A percentile compares a stretch with the other conserved stretches of the same genome.
Conservation (phyloP, 2,113 vertebrate species). For the Callionymus lyra region DNA sequence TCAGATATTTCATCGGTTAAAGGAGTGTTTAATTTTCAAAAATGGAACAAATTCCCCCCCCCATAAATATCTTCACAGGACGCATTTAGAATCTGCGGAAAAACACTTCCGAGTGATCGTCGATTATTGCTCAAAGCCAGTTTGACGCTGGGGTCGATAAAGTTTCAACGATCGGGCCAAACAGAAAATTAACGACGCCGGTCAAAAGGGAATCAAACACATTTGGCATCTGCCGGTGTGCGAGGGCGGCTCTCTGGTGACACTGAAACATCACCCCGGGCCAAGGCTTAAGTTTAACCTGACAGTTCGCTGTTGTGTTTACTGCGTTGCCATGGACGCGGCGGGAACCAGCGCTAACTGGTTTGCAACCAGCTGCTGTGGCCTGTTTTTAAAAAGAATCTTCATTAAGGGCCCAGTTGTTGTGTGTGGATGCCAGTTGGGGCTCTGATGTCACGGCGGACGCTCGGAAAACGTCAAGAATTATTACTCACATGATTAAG, state of each 20-base stretch:
- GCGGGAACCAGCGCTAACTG: conserved; percentile 66
- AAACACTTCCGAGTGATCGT: too few relatives aligned
- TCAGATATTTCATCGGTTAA: too few relatives aligned
- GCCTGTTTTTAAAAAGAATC: conserved; percentile 64
- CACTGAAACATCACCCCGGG: conserved; percentile 64
- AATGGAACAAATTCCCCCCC: too few relatives aligned
- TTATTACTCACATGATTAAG: conserved; percentile 47
- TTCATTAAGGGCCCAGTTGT: conserved; percentile 77
- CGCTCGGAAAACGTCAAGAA: conserved; percentile 38
- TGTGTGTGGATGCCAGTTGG: conserved; percentile 60
- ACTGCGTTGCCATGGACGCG: conserved; percentile 68
- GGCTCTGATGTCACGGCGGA: conserved; percentile 57
- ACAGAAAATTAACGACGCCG: conserved; percentile 14
- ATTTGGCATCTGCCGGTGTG: conserved; percentile 50
- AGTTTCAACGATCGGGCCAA: conserved; percentile 3
- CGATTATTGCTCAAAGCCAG: not conserved
- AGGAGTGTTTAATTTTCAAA: too few relatives aligned
- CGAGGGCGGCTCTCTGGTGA: conserved; percentile 59
- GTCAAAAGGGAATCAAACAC: conserved; percentile 37
- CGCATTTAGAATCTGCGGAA: too few relatives aligned
- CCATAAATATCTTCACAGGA: too few relatives aligned
- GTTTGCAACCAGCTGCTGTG: conserved; percentile 74
- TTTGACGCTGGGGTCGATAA: not conserved
- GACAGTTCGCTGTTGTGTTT: conserved; percentile 72
- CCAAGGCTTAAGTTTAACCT: conserved; percentile 63